These are phyloP conservation scores for Laticauda laticaudata DNA, from an alignment of 2,113 vertebrate species.

Conservation along the genomic window DNA sequence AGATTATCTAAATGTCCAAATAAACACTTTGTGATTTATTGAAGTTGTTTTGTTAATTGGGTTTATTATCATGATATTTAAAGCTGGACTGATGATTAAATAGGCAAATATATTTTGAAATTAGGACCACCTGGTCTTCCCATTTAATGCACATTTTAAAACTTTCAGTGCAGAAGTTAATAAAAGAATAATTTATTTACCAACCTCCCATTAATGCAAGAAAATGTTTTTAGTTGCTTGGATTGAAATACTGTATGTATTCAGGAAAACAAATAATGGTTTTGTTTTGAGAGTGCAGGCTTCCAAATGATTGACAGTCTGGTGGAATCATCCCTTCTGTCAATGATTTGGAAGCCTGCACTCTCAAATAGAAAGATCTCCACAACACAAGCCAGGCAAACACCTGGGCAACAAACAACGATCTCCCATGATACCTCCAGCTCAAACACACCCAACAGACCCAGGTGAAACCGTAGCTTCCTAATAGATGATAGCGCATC, in stretches of 20 bases:
- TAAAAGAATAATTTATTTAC: slow-evolving; percentile 49
- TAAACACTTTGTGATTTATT: background rate
- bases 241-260: slow-evolving; percentile 26
- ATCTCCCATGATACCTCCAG: no score
- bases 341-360: no score
- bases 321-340: no score
- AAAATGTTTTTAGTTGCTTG: slow-evolving; percentile 40
- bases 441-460: no score
- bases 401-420: no score
- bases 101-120: slow-evolving; percentile 25
- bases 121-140: slow-evolving; percentile 40
- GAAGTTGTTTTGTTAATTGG: slow-evolving; percentile 10
- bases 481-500: no score
- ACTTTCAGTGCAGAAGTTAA: slow-evolving; percentile 45
- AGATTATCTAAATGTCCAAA: slow-evolving; percentile 28
- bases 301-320: no score
- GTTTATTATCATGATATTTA: background rate
- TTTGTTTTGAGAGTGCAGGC: background rate
- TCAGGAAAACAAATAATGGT: slow-evolving; percentile 30
- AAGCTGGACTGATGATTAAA: slow-evolving; percentile 22
- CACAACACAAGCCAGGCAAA: no score
- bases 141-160: slow-evolving; percentile 29
- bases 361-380: no score
- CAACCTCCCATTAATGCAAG: slow-evolving; percentile 32
- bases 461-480: no score